Evolutionary conservation across 2,113 vertebrate genomes (phyloP).

Genomic region (Apistogramma diplotaenia): DNA sequence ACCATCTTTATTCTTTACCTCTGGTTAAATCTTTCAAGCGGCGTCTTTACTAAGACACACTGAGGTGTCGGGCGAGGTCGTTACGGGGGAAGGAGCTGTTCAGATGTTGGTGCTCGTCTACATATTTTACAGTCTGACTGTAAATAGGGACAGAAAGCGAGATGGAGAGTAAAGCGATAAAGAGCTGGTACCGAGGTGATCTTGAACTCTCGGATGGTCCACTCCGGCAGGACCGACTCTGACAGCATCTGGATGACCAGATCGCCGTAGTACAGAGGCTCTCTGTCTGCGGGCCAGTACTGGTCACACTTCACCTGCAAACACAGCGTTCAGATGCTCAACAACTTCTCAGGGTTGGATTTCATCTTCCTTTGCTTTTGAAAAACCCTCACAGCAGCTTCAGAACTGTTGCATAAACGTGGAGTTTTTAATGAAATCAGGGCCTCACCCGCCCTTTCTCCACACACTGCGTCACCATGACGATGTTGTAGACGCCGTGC

Average conservation of each 20-base stretch:
- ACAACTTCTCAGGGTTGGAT: neutral
- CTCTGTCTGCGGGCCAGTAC: conserved; percentile 93
- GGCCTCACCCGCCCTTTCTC: conserved; percentile 92
- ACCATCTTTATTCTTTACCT: neutral
- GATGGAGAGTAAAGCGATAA: neutral
- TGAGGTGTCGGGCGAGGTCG: too few relatives aligned
- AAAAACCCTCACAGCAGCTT: too few relatives aligned
- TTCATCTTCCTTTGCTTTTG: neutral
- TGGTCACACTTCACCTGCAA: conserved; percentile 94
- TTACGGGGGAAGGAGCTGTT: too few relatives aligned
- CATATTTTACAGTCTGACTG: neutral
- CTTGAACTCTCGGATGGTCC: conserved; percentile 96
- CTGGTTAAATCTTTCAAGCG: too few relatives aligned
- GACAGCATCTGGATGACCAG: conserved; percentile 93
- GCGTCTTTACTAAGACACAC: too few relatives aligned
- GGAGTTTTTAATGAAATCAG: neutral
- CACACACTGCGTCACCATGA: conserved; percentile 98
- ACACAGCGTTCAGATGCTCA: neutral
- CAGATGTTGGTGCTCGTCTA: neutral
- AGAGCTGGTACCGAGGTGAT: conserved; percentile 79
- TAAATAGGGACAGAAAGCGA: neutral
- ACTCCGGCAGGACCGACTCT: conserved; percentile 92
- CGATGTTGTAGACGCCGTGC: conserved; percentile 90
- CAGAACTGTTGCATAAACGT: neutral
- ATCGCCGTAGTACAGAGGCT: conserved; percentile 93